Percentiles rank a stretch among this genome's conserved stretches.
Evolutionary conservation across 2,888 invertebrate genomes (phyloP).

Genomic region (Dryocosmus kuriphilus): DNA sequence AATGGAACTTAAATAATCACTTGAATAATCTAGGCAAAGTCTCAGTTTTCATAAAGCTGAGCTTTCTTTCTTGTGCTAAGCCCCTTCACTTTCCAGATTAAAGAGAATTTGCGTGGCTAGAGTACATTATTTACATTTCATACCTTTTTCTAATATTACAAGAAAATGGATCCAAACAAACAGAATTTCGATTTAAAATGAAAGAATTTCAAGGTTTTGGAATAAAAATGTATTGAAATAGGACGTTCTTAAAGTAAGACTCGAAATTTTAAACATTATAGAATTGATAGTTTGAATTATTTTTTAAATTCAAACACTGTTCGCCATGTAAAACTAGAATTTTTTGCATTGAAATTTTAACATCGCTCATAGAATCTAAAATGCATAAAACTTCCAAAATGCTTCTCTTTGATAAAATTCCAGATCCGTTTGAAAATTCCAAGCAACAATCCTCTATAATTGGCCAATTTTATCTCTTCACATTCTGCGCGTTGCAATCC

Average conservation of each 20-base stretch:
- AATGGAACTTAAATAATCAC: constrained; percentile 48
- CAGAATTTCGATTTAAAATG: neutral
- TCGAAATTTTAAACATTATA: neutral
- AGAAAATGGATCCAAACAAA: neutral
- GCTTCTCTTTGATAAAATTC: neutral
- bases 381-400: neutral
- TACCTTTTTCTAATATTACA: constrained; percentile 12
- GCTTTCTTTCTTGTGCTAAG: constrained; percentile 44
- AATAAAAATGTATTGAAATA: neutral
- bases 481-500: constrained; percentile 25
- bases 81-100: neutral
- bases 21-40: constrained; percentile 42
- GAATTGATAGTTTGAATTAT: neutral
- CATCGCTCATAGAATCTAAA: neutral
- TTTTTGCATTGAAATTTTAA: neutral
- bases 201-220: neutral
- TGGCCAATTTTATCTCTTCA: constrained; percentile 29
- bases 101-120: neutral
- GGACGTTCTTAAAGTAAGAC: neutral
- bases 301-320: neutral
- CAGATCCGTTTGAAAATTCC: constrained; percentile 5
- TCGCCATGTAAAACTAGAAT: neutral
- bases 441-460: constrained; percentile 19
- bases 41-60: constrained; percentile 43
- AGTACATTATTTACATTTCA: neutral